Evolutionary conservation across 2,888 invertebrate genomes (phyloP), one percentile per base, ranked within the genome.

Genomic region (Archaeoteleia sp.): DNA sequence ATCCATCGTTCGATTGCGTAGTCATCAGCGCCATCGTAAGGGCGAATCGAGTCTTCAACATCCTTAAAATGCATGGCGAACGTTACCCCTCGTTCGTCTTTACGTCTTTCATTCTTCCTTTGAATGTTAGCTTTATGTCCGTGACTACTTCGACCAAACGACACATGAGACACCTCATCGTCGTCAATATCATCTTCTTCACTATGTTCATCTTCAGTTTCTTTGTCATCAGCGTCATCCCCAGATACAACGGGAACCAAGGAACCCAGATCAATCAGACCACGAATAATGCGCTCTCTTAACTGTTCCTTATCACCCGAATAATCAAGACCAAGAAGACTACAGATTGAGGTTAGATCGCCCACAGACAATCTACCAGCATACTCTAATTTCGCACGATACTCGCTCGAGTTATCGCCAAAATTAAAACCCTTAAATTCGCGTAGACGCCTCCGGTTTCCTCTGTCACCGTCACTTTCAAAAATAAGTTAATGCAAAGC

Each of bases 1-100:
- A 61, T 37, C 53, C 53, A 61, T 17, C 40, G 30, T 29, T 61
- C 61, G 7, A 53, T 13, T 6, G 62, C 14, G 14, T 54, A 54
- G 9, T 1, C n/a, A 14, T 40, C 37, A 27, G 1, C 8, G 4
- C 49, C 37, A 0, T 49, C 23, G 37, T 37, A 49, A 13, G 39
- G 1, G 10, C 30, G 14, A 13, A 62, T 30, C 1, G 46, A 39
- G 20, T 54, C 43, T 40, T 62, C 54, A 7, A 62, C 42, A 25
- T 62, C 49, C 25, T 37, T 35, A 27, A 23, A 49, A 25, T 23
- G 14, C 1, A 49, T 17, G 17, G 37, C 1, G 27, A 34, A 51
- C 14, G 6, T 13, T 9, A 43, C 23, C 2, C 15, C 0, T n/a
- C n/a, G n/a, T n/a, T n/a, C n/a, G n/a, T n/a, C n/a, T n/a, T n/a